These are phyloP conservation scores for Hydrolagus affinis DNA, from an alignment of 2,113 vertebrate genomes.

Conservation along the genomic window DNA sequence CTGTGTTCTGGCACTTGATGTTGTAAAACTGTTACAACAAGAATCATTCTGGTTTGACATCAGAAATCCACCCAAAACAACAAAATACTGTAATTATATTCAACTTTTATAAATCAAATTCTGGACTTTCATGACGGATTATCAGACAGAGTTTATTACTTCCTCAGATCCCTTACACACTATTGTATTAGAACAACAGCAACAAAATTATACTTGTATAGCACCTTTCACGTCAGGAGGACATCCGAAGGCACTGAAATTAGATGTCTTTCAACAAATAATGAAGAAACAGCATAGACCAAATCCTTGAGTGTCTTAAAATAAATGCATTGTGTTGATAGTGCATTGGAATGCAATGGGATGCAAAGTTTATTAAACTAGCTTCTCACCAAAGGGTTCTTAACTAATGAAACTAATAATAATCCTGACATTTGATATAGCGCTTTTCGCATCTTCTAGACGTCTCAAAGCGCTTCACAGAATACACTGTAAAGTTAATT, in stretches of 20 bases:
- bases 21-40: background rate
- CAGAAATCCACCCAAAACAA: background rate
- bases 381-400: conserved; percentile 66
- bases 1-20: background rate
- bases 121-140: background rate
- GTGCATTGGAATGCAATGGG: conserved; percentile 64
- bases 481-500: no score
- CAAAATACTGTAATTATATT: background rate
- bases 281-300: background rate
- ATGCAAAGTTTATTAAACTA: conserved; percentile 71
- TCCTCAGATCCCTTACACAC: no score
- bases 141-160: background rate
- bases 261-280: background rate
- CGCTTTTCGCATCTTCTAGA: no score
- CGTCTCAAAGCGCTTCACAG: no score
- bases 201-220: no score
- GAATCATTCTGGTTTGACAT: background rate
- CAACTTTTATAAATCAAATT: background rate
- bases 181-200: no score
- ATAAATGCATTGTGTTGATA: conserved; percentile 72
- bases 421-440: no score
- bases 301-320: conserved; percentile 43
- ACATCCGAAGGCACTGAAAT: no score
- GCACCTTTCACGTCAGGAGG: no score
- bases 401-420: conserved; percentile 56